Percentiles rank a stretch among this genome's conserved stretches.
Evolutionary conservation across 2,113 vertebrate species (phyloP).

Genomic region (Rana temporaria): DNA sequence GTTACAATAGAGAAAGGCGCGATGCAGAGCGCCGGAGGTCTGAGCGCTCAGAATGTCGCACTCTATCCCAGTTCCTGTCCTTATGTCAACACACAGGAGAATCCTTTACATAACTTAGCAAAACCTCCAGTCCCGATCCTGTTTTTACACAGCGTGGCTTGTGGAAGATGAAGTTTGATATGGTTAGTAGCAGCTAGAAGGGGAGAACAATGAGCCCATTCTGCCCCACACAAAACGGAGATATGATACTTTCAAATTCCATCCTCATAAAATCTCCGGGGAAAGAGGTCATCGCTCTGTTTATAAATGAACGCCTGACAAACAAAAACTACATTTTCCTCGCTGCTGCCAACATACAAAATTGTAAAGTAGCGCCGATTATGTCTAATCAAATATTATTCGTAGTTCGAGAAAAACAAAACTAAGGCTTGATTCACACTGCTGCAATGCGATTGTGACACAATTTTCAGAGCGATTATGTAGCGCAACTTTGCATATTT

Average conservation of each 20-base stretch:
- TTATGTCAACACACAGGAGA: constrained; percentile 6
- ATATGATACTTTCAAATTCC: constrained; percentile 45
- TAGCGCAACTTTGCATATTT: no score
- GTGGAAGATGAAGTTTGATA: background rate
- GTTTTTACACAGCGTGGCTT: constrained; percentile 2
- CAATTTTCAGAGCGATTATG: no score
- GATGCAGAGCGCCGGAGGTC: background rate
- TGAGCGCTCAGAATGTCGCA: background rate
- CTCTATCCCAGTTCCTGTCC: background rate
- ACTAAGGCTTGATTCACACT: no score
- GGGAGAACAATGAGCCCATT: constrained; percentile 42
- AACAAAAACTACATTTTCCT: background rate
- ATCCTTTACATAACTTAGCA: background rate
- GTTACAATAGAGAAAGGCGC: constrained; percentile 42
- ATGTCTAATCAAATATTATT: background rate
- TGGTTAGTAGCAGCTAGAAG: background rate
- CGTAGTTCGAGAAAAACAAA: background rate
- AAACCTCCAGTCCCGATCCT: background rate
- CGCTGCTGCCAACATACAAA: background rate
- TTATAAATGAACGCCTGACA: constrained; percentile 20
- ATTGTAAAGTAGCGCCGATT: background rate
- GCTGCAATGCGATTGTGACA: no score
- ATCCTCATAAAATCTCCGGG: background rate
- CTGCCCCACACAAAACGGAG: constrained; percentile 7
- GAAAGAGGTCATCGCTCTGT: background rate